Evolutionary conservation across 2,888 invertebrate genomes (phyloP).

Genomic region (Callinectes sapidus): DNA sequence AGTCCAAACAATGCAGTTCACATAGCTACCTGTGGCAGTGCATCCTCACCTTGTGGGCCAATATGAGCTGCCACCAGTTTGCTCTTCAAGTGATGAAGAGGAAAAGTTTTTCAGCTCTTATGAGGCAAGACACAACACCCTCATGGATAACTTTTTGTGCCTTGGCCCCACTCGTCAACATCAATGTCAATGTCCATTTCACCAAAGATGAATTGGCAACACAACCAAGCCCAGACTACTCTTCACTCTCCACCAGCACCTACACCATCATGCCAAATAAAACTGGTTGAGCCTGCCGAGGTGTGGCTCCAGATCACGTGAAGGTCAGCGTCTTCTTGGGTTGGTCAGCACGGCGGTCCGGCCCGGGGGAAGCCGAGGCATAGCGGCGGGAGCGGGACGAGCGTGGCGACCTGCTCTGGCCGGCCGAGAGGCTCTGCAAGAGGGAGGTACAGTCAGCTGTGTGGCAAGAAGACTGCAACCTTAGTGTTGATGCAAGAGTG

Average conservation of each 20-base stretch:
- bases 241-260: neutral
- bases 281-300: neutral
- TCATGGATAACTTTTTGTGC: neutral
- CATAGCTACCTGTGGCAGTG: conserved; percentile 47
- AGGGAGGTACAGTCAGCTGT: neutral
- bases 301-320: conserved; percentile 47
- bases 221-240: neutral
- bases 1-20: conserved; percentile 24
- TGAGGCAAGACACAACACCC: conserved; percentile 37
- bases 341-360: conserved; percentile 58
- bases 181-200: neutral
- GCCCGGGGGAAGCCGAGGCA: conserved; percentile 59
- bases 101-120: conserved; percentile 54
- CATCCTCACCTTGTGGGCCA: conserved; percentile 14
- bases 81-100: conserved; percentile 46
- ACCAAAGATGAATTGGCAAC: neutral
- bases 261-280: neutral
- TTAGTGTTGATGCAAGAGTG: neutral
- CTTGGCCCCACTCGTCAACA: neutral
- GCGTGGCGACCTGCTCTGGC: conserved; percentile 57
- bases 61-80: conserved; percentile 53
- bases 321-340: conserved; percentile 63
- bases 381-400: conserved; percentile 54
- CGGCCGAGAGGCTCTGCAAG: conserved; percentile 58
- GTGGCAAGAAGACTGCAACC: neutral